Conservation (phyloP, 2,113 vertebrate genomes). For the Hiodon tergisus region DNA sequence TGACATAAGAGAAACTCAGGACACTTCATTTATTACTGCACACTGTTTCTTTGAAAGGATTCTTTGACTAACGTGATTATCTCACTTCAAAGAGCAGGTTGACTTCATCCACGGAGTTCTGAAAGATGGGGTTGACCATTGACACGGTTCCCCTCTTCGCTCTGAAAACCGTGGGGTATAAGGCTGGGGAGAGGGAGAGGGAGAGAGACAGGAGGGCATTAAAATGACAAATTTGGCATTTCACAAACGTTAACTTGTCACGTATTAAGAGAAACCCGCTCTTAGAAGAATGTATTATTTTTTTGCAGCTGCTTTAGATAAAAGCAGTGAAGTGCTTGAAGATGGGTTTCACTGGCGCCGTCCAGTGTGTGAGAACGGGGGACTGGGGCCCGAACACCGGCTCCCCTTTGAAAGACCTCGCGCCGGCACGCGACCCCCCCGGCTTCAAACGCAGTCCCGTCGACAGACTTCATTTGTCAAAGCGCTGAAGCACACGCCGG, state of each 20-base stretch:
- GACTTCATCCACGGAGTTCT: slow-evolving; percentile 73
- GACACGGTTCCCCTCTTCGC: slow-evolving; percentile 65
- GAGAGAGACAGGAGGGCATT: background rate
- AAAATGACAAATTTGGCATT: background rate
- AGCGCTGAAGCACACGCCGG: too few relatives aligned
- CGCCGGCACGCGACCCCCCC: too few relatives aligned
- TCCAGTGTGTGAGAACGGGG: too few relatives aligned
- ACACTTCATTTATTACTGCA: background rate
- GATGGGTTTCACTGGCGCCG: too few relatives aligned
- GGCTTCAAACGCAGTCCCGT: too few relatives aligned
- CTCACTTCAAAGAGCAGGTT: slow-evolving; percentile 83
- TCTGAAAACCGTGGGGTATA: slow-evolving; percentile 77
- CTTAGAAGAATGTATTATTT: too few relatives aligned
- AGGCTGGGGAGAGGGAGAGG: slow-evolving; percentile 34
- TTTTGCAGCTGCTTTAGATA: too few relatives aligned
- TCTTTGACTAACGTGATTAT: slow-evolving; percentile 1
- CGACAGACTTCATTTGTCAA: too few relatives aligned
- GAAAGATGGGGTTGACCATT: slow-evolving; percentile 74
- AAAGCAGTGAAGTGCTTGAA: too few relatives aligned
- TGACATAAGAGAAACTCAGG: background rate
- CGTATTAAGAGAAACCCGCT: too few relatives aligned
- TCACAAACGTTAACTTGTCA: background rate
- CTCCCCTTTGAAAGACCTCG: too few relatives aligned
- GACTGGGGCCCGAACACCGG: too few relatives aligned
- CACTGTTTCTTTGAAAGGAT: background rate